phyloP scores from a whole-genome alignment of 2,797 vertebrate genomes.

The Dendrocincla tyrannina region DNA sequence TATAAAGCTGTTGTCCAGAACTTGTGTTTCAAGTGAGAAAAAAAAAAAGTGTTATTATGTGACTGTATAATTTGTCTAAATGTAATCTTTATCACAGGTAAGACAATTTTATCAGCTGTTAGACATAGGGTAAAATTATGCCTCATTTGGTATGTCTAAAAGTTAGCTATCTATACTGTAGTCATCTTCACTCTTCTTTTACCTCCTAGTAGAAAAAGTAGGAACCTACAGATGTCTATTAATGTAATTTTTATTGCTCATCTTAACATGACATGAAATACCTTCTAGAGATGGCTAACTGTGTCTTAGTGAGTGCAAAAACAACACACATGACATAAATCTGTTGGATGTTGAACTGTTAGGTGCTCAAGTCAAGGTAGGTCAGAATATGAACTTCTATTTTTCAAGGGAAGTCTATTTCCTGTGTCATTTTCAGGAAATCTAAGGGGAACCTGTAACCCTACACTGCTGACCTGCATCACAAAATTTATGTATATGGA shows the following conservation, averaged over 20 bases:
- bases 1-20: background rate
- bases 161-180: background rate
- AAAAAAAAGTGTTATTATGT: accelerated
- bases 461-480: background rate
- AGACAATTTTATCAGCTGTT: background rate
- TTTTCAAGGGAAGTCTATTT: background rate
- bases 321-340: background rate
- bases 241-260: background rate
- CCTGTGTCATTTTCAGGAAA: background rate
- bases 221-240: background rate
- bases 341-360: background rate
- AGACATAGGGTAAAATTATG: background rate
- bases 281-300: background rate
- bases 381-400: background rate
- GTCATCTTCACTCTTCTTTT: background rate
- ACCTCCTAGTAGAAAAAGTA: background rate
- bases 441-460: background rate
- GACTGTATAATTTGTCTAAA: background rate
- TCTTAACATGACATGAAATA: background rate
- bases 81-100: background rate
- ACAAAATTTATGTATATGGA: background rate
- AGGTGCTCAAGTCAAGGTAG: background rate
- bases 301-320: background rate
- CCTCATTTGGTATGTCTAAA: background rate
- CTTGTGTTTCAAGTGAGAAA: background rate